Evolutionary conservation across 2,888 invertebrate genomes (phyloP).

Genomic region (Synergus gifuensis): DNA sequence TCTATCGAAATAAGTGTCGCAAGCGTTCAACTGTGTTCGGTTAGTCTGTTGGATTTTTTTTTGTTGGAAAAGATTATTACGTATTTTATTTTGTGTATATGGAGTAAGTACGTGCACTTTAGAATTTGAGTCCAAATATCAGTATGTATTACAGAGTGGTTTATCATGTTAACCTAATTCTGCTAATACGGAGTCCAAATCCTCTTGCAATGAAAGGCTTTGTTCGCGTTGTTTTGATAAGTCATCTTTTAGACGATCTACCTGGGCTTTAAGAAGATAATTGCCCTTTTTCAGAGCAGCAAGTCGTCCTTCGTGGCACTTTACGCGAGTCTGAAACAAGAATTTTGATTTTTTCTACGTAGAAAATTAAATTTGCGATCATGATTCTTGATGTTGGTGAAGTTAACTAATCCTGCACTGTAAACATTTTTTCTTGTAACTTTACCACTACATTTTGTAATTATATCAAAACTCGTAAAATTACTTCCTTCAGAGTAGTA

Average conservation of each 20-base stretch:
- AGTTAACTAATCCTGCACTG: not conserved
- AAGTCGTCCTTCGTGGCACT: slow-evolving; percentile 88
- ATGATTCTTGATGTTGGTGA: not conserved
- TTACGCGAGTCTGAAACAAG: slow-evolving; percentile 78
- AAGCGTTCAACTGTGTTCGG: not conserved
- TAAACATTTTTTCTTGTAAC: too few species aligned
- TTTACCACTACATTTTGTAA: too few species aligned
- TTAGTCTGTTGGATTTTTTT: slow-evolving; percentile 3
- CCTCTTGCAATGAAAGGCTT: slow-evolving; percentile 87
- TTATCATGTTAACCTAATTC: slow-evolving; percentile 84
- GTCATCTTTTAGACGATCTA: slow-evolving; percentile 92
- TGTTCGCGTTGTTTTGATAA: slow-evolving; percentile 90
- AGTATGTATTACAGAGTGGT: slow-evolving; percentile 36
- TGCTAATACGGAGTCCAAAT: slow-evolving; percentile 91
- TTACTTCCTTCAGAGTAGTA: too few species aligned
- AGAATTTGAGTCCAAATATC: slow-evolving; percentile 51
- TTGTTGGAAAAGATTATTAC: not conserved
- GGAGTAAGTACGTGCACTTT: slow-evolving; percentile 52
- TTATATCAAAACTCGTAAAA: too few species aligned
- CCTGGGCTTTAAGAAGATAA: slow-evolving; percentile 91
- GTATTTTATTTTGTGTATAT: slow-evolving; percentile 12
- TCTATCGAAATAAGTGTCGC: not conserved
- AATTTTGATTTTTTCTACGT: not conserved
- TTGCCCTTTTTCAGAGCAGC: slow-evolving; percentile 93
- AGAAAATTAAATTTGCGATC: not conserved